Evolutionary conservation across 2,888 invertebrate genomes (phyloP).

Genomic region (Drosophila trichaetosa): DNA sequence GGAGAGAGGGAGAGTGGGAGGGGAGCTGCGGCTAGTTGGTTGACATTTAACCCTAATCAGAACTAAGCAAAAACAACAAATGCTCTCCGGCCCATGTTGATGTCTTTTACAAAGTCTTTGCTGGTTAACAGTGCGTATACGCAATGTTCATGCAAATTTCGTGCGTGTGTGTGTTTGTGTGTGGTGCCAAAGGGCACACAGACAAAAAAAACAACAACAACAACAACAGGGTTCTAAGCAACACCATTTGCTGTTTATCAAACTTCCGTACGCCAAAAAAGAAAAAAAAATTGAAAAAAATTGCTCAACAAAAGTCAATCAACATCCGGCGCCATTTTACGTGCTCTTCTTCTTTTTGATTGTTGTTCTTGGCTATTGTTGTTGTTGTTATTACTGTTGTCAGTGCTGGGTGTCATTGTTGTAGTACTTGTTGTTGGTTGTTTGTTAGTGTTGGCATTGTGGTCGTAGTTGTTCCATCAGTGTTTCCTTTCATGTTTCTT

Average conservation of each 20-base stretch:
- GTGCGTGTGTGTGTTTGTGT: not conserved
- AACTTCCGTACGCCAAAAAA: slow-evolving; percentile 66
- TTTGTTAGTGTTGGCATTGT: slow-evolving; percentile 38
- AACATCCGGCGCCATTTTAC: slow-evolving; percentile 65
- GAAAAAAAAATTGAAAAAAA: not conserved
- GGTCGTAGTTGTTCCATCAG: slow-evolving; percentile 41
- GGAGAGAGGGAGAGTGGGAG: not conserved
- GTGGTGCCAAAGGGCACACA: slow-evolving; percentile 16
- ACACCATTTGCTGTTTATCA: slow-evolving; percentile 70
- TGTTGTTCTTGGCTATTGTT: slow-evolving; percentile 15
- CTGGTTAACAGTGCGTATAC: slow-evolving; percentile 37
- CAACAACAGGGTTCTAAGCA: slow-evolving; percentile 21
- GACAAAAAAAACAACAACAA: not conserved
- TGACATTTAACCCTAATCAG: slow-evolving; percentile 47
- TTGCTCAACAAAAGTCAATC: slow-evolving; percentile 71
- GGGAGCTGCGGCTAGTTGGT: not conserved
- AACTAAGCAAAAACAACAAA: slow-evolving; percentile 2
- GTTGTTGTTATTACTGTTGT: slow-evolving; percentile 3
- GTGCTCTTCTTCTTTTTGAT: slow-evolving; percentile 38
- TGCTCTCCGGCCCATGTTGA: slow-evolving; percentile 13
- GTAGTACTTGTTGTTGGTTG: slow-evolving; percentile 36
- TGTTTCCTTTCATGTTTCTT: slow-evolving; percentile 49
- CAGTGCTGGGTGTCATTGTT: slow-evolving; percentile 11
- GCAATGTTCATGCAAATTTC: slow-evolving; percentile 46
- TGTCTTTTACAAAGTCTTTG: slow-evolving; percentile 27